Evolutionary conservation across 92 coral and sea anemone species (phyloP).

Genomic region (Parazoanthus atlanticus): DNA sequence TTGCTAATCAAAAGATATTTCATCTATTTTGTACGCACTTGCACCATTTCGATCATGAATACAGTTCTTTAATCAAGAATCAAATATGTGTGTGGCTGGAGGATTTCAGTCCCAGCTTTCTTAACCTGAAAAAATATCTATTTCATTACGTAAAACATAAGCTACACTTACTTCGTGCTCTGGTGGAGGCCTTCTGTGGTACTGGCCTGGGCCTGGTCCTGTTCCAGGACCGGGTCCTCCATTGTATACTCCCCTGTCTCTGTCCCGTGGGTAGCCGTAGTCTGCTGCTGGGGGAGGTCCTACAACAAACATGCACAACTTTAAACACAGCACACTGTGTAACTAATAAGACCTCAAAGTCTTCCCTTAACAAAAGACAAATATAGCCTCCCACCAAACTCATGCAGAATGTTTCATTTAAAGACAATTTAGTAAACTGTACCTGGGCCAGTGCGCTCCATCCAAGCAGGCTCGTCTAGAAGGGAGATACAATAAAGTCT

Average conservation of each 20-base stretch:
- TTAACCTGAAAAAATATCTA: neutral
- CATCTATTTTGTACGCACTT: no score
- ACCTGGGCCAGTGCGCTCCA: conserved; percentile 98
- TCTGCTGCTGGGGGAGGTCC: conserved; percentile 72
- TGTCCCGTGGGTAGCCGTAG: conserved; percentile 67
- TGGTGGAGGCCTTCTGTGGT: conserved; percentile 67
- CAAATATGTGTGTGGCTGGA: neutral
- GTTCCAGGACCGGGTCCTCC: conserved; percentile 74
- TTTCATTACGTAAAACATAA: neutral
- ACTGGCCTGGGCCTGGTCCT: conserved; percentile 58
- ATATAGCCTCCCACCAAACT: neutral
- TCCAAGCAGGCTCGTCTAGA: conserved; percentile 99
- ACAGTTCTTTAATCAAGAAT: neutral
- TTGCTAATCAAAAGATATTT: no score
- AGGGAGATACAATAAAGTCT: neutral
- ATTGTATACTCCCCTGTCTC: conserved; percentile 71
- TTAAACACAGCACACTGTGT: neutral
- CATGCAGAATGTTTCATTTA: neutral
- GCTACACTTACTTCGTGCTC: conserved; percentile 66
- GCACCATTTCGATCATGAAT: no score
- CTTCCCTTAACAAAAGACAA: neutral
- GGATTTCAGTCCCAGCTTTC: no score
- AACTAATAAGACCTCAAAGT: neutral
- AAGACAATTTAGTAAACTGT: neutral
- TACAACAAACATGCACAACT: neutral